Percentiles rank a stretch among this genome's conserved stretches.
Evolutionary conservation across 1,140 invertebrate species (phyloP).

Genomic region (Ectropis grisescens): DNA sequence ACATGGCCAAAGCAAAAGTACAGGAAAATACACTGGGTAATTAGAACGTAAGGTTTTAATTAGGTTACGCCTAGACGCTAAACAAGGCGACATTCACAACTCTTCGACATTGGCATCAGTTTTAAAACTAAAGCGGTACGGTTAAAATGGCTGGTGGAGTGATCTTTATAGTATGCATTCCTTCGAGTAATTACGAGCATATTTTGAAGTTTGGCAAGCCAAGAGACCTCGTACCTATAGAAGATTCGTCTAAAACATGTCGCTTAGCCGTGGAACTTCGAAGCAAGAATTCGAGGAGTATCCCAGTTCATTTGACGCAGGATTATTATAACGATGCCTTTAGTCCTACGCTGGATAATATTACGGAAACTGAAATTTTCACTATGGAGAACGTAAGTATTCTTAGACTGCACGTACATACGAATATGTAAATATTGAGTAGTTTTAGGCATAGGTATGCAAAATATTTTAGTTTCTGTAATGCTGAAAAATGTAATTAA

Average conservation of each 20-base stretch:
- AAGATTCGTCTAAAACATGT: slow-evolving; percentile 24
- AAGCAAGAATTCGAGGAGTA: slow-evolving; percentile 41
- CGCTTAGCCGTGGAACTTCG: slow-evolving; percentile 39
- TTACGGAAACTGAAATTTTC: slow-evolving; percentile 41
- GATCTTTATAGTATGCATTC: slow-evolving; percentile 48
- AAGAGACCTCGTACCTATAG: slow-evolving; percentile 27
- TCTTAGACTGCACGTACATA: not conserved
- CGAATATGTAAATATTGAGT: not conserved
- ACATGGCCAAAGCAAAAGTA: no score
- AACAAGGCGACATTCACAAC: no score
- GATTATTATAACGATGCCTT: slow-evolving; percentile 42
- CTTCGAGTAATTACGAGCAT: slow-evolving; percentile 48
- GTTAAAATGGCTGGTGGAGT: slow-evolving; percentile 49
- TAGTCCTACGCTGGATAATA: slow-evolving; percentile 34
- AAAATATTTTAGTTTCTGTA: no score
- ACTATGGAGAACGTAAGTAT: slow-evolving; percentile 57
- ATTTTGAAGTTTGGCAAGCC: slow-evolving; percentile 46
- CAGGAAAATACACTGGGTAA: no score
- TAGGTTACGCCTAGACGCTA: no score
- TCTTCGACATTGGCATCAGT: no score
- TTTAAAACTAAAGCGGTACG: no score
- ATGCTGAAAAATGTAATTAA: no score
- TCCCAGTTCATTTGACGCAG: slow-evolving; percentile 50
- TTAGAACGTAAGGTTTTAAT: no score
- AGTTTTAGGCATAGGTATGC: no score